A percentile compares a stretch with the other conserved stretches of the same genome.
Conservation (phyloP, 1,140 invertebrate species). For the Drosophila ironensis region DNA sequence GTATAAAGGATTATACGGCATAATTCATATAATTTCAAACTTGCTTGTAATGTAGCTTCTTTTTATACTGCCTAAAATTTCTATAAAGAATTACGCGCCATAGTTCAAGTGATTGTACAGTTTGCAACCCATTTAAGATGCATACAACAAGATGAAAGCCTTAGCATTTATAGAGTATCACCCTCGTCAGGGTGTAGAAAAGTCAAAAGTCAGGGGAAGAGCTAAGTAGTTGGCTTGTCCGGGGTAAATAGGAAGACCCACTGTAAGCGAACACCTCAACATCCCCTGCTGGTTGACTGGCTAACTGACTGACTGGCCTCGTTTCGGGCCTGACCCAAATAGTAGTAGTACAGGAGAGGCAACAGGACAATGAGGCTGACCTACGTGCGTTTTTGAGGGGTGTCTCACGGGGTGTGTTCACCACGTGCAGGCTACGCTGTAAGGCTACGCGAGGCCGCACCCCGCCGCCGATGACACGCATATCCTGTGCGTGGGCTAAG, state of each 20-base stretch:
- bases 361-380: not conserved
- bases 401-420: slow-evolving; percentile 23
- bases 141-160: too few species aligned
- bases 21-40: too few species aligned
- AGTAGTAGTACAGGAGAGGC: too few species aligned
- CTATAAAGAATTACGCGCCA: too few species aligned
- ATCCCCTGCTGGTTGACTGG: too few species aligned
- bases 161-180: too few species aligned
- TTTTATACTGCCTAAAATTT: too few species aligned
- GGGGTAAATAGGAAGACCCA: not conserved
- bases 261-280: not conserved
- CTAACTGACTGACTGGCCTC: too few species aligned
- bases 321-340: slow-evolving; percentile 10
- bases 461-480: slow-evolving; percentile 27
- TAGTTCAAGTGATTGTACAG: too few species aligned
- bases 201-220: not conserved
- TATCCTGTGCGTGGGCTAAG: slow-evolving; percentile 12
- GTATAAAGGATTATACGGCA: too few species aligned
- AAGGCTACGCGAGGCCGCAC: slow-evolving; percentile 1
- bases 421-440: slow-evolving; percentile 3
- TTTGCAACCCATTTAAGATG: too few species aligned
- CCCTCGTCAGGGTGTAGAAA: not conserved
- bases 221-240: not conserved
- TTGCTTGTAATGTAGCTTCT: too few species aligned
- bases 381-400: slow-evolving; percentile 3